Percentiles rank a stretch among this genome's conserved stretches.
Conservation (phyloP, 2,113 vertebrate genomes). For the Chrysemys picta region DNA sequence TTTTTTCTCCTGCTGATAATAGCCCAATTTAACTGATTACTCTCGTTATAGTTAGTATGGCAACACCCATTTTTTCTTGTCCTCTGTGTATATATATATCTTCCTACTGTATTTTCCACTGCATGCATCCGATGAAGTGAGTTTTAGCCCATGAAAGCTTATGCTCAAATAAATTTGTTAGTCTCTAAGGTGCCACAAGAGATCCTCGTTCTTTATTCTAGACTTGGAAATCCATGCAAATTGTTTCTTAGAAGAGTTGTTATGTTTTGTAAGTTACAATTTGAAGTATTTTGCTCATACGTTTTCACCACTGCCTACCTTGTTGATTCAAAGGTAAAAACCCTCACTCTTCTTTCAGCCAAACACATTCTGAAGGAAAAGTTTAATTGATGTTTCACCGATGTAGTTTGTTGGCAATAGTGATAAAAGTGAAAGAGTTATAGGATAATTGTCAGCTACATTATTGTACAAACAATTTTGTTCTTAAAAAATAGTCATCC, state of each 20-base stretch:
- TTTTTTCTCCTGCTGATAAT: too few species aligned
- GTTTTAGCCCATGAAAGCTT: too few species aligned
- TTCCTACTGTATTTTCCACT: too few species aligned
- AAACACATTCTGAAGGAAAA: constrained; percentile 41
- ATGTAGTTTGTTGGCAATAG: constrained; percentile 33
- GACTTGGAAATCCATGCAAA: background rate
- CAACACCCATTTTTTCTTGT: too few species aligned
- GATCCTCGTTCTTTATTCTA: too few species aligned
- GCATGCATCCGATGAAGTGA: too few species aligned
- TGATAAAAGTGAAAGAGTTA: constrained; percentile 46
- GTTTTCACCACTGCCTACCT: background rate
- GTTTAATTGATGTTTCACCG: constrained; percentile 70
- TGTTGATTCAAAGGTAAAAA: constrained; percentile 46
- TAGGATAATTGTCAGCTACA: constrained; percentile 26
- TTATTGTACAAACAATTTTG: constrained; percentile 9
- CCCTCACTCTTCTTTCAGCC: constrained; percentile 34
- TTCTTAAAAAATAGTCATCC: background rate
- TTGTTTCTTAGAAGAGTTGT: background rate
- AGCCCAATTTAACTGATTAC: too few species aligned
- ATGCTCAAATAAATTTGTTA: too few species aligned
- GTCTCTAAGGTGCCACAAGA: too few species aligned
- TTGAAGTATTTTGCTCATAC: constrained; percentile 4
- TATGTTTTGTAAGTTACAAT: background rate
- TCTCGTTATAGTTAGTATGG: too few species aligned
- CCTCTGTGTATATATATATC: too few species aligned